Conservation (phyloP, 2,888 invertebrate genomes). For the Acrocyrtus sp. region DNA sequence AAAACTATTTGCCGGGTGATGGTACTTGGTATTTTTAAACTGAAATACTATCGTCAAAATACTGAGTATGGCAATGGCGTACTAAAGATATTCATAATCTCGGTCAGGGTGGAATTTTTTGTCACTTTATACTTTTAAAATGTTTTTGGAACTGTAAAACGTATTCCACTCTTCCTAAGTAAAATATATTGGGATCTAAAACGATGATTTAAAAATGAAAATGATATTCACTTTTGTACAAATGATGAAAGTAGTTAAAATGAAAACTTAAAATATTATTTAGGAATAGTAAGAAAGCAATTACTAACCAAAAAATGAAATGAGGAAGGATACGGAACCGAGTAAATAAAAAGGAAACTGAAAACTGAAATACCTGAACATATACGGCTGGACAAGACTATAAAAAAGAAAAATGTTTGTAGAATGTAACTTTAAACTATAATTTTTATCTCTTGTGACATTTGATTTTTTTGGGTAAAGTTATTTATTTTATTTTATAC, state of each 20-base stretch:
- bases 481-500: not conserved
- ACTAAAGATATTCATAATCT: too few relatives aligned
- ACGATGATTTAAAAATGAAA: not conserved
- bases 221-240: constrained; percentile 55
- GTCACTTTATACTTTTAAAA: too few relatives aligned
- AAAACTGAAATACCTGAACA: constrained; percentile 50
- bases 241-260: constrained; percentile 35
- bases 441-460: not conserved
- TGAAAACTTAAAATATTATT: too few relatives aligned
- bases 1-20: too few relatives aligned
- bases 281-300: not conserved
- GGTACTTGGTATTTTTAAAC: too few relatives aligned
- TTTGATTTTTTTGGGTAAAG: not conserved
- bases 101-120: too few relatives aligned
- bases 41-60: too few relatives aligned
- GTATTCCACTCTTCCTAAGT: too few relatives aligned
- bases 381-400: constrained; percentile 55
- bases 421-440: not conserved
- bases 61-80: too few relatives aligned
- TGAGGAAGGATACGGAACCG: constrained; percentile 27
- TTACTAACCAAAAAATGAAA: not conserved
- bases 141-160: too few relatives aligned
- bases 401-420: constrained; percentile 1
- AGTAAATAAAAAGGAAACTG: too few relatives aligned
- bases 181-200: not conserved